Evolutionary conservation across 2,797 vertebrate species (phyloP).

Genomic region (Falco peregrinus): DNA sequence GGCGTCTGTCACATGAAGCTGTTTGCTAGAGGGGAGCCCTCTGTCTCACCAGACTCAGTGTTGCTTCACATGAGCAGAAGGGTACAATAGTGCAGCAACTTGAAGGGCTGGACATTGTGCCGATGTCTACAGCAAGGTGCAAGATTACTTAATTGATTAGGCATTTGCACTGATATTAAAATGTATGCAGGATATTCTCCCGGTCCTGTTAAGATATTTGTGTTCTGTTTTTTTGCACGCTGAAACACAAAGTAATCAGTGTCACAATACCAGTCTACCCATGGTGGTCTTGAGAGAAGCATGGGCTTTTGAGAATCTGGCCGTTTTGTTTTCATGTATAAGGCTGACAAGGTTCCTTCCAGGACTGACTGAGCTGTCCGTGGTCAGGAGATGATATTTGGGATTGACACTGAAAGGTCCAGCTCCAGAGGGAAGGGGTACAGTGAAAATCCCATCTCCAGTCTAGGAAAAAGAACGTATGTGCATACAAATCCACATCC

Average conservation of each 20-base stretch:
- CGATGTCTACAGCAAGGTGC: neutral
- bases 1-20: neutral
- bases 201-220: neutral
- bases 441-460: neutral
- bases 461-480: neutral
- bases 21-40: neutral
- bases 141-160: neutral
- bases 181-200: neutral
- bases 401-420: neutral
- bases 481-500: neutral
- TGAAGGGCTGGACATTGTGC: neutral
- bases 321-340: neutral
- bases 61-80: neutral
- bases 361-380: neutral
- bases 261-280: neutral
- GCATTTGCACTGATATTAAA: neutral
- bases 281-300: neutral
- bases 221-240: neutral
- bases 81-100: fast-evolving
- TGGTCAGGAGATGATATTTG: neutral
- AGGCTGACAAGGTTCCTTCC: neutral
- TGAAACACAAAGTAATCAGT: neutral
- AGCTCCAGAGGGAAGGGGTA: neutral
- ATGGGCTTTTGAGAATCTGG: neutral
- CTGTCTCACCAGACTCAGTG: neutral